Evolutionary conservation across 2,797 vertebrate genomes (phyloP).

Genomic region (Vultur gryphus): DNA sequence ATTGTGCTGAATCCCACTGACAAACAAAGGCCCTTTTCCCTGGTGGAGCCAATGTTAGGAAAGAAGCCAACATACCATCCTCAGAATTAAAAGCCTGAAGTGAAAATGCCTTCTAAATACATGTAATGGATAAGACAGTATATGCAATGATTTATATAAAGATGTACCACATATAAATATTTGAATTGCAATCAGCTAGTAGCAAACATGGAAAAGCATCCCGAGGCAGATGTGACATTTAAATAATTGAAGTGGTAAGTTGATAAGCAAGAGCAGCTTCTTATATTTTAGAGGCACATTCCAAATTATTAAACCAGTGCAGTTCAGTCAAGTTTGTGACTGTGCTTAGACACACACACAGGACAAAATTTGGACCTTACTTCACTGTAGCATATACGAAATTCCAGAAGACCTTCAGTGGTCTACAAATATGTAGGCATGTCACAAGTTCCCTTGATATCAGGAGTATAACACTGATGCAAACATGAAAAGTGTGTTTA

Average conservation of each 20-base stretch:
- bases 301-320: neutral
- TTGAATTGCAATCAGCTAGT: neutral
- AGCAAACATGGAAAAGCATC: neutral
- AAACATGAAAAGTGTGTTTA: neutral
- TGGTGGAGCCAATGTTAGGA: neutral
- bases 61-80: neutral
- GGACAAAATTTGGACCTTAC: neutral
- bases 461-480: neutral
- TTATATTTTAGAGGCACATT: neutral
- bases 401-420: neutral
- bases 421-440: neutral
- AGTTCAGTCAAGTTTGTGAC: neutral
- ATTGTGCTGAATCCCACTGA: neutral
- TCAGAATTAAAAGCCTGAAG: neutral
- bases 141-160: neutral
- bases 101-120: neutral
- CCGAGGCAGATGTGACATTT: neutral
- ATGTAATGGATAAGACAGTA: neutral
- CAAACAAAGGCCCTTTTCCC: neutral
- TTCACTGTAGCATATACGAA: neutral
- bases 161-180: neutral
- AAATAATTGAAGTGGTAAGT: neutral
- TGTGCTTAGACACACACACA: neutral
- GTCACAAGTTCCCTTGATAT: neutral
- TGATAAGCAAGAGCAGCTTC: neutral